Base-by-base conservation (phyloP, 2,888 invertebrate species). In the Ommatoiulus sabulosus region DNA sequence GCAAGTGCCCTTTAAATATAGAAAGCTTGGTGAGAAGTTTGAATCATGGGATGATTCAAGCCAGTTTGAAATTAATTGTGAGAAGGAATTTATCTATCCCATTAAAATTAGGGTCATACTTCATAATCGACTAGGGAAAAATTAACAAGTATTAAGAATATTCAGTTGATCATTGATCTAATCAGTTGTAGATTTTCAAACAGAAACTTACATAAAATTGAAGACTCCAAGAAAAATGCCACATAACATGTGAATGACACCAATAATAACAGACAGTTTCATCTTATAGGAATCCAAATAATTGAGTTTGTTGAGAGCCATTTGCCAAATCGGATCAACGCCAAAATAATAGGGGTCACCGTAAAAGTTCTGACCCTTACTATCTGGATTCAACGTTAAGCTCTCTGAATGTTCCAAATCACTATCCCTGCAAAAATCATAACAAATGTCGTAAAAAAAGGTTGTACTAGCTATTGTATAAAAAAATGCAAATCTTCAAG, bases 181-280 rank as follows among this genome's bases (percentile, higher is more conserved):
- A 35, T 35, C 35, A 35, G 48, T 17, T 20, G 17, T 12, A 52
- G 20, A 43, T 87, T 44, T 46, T 80, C 35, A 15, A 1, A 15
- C 8, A 80, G 24, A 43, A 24, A 57, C 90, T 90, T 87, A 91
- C 91, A 89, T 90, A 89, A 88, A 88, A 86, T 90, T 90, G 80
- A 89, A 89, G 17, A 88, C 44, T 17, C 89, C 97, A 92, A 99
- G 95, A 48, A 95, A 93, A 15, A 99, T 96, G 84, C 99, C 99
- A 93, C 99, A 98, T 92, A 98, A 93, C 99, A 99, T 99, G 93
- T 99, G 99, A 91, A 96, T 93, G 0, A 99, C 97, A 17, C 99
- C 99, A 90, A 99, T 95, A 91, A 99, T 97, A 90, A 99, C 97
- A 35, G 99, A 99, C 90, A 99, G 96, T 93, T 98, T 97, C 98